Evolutionary conservation across 1,140 invertebrate species (phyloP), one percentile per base, ranked within the genome.

Genomic region (Pentalonia nigronervosa): DNA sequence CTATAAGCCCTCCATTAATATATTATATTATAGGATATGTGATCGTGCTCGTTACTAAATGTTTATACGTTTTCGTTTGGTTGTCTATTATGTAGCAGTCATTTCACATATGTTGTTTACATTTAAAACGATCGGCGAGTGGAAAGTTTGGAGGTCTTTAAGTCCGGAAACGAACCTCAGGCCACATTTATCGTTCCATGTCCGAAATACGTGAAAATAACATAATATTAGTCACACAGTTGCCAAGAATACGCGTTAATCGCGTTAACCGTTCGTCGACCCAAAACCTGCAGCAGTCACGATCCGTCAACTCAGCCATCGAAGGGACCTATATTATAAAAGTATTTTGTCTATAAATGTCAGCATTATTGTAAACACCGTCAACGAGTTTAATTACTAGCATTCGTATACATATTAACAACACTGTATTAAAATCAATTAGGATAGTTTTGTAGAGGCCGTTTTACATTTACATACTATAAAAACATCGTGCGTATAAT

Each of bases 261-360:
- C 53, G 30, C 89, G 90, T 91, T 91, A 91, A 48, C 36, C 90
- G 90, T 91, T 76, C 60, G 23, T 60, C 45, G 90, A 91, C 90
- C 90, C 90, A 47, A 90, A 60, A 7, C 23, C 48, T 83, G 23
- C 34, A 6, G 36, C 34, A 6, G 36, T 30, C 41, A n/a, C 90
- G 25, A 25, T 67, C 45, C 23, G 41, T 91, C 30, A 47, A 25
- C 41, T 91, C 60, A 23, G 23, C 41, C 23, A 7, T 30, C 47
- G 47, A 48, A 87, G 45, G 86, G 45, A 30, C 41, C 3, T 30
- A 2, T 30, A 67, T 67, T 14, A 67, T 30, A 67, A 67, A 11
- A 11, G 60, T n/a, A 60, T 67, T 67, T 9, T n/a, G 25, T n/a
- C 23, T 53, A 53, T 11, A 48, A 56, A 56, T 67, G 25, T 67